These are phyloP conservation scores for Athalia rosae DNA, from an alignment of 2,888 invertebrate genomes.

Conservation along the genomic window DNA sequence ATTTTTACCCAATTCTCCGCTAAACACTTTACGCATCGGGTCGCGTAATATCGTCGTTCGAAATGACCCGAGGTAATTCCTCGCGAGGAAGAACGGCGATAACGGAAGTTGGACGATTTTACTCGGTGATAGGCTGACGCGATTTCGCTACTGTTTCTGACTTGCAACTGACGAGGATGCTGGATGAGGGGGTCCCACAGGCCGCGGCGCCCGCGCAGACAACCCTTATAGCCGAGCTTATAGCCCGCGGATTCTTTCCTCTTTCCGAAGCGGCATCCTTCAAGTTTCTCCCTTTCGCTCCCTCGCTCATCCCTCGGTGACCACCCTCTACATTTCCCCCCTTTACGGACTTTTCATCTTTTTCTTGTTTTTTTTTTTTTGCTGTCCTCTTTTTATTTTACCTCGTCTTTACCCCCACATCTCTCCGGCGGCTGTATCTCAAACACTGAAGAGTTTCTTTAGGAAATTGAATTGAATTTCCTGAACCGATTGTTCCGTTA, in stretches of 20 bases:
- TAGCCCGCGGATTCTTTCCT: constrained; percentile 35
- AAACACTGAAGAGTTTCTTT: constrained; percentile 69
- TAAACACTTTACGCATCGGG: no score
- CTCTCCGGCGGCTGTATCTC: constrained; percentile 66
- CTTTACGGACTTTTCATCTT: no score
- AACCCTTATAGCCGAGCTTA: constrained; percentile 56
- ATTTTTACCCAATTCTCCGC: no score
- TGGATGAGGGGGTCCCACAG: constrained; percentile 70
- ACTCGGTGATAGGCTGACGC: constrained; percentile 50
- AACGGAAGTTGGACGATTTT: constrained; percentile 44
- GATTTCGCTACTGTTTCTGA: constrained; percentile 69
- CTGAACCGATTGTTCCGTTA: constrained; percentile 65
- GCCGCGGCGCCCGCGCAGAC: constrained; percentile 68
- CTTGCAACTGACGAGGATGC: constrained; percentile 72
- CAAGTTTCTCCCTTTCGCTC: constrained; percentile 33
- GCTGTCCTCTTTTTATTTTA: constrained; percentile 16
- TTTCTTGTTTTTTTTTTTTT: constrained; percentile 38
- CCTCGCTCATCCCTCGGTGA: neutral
- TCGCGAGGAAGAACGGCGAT: neutral
- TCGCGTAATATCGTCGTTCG: no score
- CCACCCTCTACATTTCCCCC: no score
- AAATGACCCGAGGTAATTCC: constrained; percentile 30
- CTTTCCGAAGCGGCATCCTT: constrained; percentile 30
- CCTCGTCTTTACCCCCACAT: constrained; percentile 52
- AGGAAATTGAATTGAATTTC: constrained; percentile 69